Percentiles rank a stretch among this genome's conserved stretches.
Evolutionary conservation across 2,113 vertebrate genomes (phyloP).

Genomic region (Felis chaus): DNA sequence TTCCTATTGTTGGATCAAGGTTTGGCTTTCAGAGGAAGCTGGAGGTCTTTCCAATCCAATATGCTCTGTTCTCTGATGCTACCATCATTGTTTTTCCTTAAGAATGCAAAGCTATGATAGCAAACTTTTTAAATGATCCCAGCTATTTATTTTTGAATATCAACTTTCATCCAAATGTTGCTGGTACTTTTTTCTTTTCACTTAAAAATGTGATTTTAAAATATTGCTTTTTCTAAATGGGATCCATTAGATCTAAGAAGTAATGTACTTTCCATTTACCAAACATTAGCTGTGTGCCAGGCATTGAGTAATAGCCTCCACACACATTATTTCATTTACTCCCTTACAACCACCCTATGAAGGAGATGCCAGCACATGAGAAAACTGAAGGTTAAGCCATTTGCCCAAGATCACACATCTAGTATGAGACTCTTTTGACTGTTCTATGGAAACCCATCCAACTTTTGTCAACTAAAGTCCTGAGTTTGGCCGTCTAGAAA

Average conservation of each 20-base stretch:
- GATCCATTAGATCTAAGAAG: background rate
- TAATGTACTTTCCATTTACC: background rate
- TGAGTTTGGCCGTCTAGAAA: background rate
- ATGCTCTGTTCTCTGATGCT: background rate
- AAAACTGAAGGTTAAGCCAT: background rate
- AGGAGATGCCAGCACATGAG: constrained; percentile 11
- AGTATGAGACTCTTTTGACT: background rate
- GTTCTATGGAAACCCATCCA: background rate
- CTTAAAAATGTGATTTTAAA: constrained; percentile 23
- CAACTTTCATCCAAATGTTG: background rate
- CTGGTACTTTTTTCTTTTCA: background rate
- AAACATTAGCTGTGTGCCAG: background rate
- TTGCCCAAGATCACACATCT: background rate
- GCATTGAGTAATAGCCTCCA: constrained; percentile 25
- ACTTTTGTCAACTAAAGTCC: background rate
- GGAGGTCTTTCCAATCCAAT: background rate
- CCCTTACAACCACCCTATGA: background rate
- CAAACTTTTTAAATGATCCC: background rate
- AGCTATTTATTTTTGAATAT: background rate
- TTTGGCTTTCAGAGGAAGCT: background rate
- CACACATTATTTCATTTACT: background rate
- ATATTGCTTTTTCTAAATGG: constrained; percentile 1
- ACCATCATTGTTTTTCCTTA: background rate
- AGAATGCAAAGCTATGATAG: background rate
- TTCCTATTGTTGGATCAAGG: background rate